A percentile compares a stretch with the other conserved stretches of the same genome.
Conservation (phyloP, 2,888 invertebrate genomes). For the Pterostichus niger region DNA sequence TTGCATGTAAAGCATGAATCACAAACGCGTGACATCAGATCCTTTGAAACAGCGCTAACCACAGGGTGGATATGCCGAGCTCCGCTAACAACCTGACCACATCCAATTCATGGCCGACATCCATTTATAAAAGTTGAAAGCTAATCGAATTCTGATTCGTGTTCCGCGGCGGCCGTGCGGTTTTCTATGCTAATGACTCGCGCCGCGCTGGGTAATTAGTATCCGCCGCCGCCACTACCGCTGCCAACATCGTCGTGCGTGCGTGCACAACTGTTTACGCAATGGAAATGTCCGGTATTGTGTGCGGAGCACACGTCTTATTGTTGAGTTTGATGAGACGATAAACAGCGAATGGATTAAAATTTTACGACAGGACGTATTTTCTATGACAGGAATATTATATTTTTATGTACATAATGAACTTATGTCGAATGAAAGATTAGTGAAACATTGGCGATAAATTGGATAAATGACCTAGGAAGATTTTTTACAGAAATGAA, state of each 20-base stretch:
- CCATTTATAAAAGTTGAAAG: constrained; percentile 66
- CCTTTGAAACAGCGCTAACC: constrained; percentile 34
- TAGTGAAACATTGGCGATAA: too few species aligned
- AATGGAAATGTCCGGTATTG: constrained; percentile 19
- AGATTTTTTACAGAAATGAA: too few species aligned
- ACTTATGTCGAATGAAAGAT: background rate
- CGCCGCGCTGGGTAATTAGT: constrained; percentile 55
- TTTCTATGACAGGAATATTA: constrained; percentile 5
- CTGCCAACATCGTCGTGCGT: background rate
- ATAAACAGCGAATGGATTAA: constrained; percentile 42
- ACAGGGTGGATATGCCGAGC: background rate
- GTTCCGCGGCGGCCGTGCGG: constrained; percentile 60
- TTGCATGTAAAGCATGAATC: background rate
- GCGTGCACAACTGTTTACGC: constrained; percentile 41
- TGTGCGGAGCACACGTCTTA: constrained; percentile 1
- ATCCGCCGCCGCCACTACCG: constrained; percentile 4
- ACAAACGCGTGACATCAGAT: constrained; percentile 9
- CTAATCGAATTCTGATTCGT: constrained; percentile 67
- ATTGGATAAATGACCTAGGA: too few species aligned
- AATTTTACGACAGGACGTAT: constrained; percentile 18
- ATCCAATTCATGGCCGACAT: constrained; percentile 62
- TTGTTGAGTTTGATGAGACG: constrained; percentile 37
- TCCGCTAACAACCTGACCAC: constrained; percentile 58
- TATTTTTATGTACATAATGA: background rate
- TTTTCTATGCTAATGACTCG: constrained; percentile 66